Percentiles rank a stretch among this genome's conserved stretches.
These are phyloP conservation scores for Leptatherina wallacei DNA, from an alignment of 2,797 vertebrate species.

Conservation along the genomic window DNA sequence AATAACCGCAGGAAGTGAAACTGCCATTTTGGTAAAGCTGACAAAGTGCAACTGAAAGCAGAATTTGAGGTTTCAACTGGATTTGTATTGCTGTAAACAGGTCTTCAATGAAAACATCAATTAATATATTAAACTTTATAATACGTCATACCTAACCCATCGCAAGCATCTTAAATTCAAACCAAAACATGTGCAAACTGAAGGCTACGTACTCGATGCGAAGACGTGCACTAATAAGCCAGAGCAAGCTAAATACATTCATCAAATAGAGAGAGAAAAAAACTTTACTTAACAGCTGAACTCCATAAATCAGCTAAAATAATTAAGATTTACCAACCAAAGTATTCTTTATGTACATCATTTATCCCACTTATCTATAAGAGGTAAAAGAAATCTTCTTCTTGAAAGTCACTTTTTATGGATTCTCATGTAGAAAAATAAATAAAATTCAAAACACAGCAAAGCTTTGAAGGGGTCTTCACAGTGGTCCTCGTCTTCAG, in stretches of 20 bases:
- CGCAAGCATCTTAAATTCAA: constrained; percentile 40
- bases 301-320: constrained; percentile 48
- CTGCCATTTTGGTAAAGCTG: constrained; percentile 15
- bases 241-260: constrained; percentile 39
- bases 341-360: constrained; percentile 46
- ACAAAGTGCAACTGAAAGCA: constrained; percentile 20
- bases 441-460: constrained; percentile 65
- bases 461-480: constrained; percentile 63
- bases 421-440: constrained; percentile 67
- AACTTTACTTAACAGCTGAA: constrained; percentile 36
- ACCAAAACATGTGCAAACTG: constrained; percentile 33
- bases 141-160: constrained; percentile 66
- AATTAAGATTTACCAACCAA: constrained; percentile 48
- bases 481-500: constrained; percentile 79
- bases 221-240: constrained; percentile 40
- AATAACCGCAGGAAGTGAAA: neutral
- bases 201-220: constrained; percentile 43
- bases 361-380: constrained; percentile 32
- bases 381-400: constrained; percentile 36
- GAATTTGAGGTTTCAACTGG: constrained; percentile 29
- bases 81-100: constrained; percentile 71
- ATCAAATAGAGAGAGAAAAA: neutral
- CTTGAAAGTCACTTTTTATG: constrained; percentile 46
- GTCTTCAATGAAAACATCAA: constrained; percentile 44
- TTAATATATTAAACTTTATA: constrained; percentile 60